Base-by-base conservation (phyloP, 2,113 vertebrate genomes). In the Ariopsis seemanni region DNA sequence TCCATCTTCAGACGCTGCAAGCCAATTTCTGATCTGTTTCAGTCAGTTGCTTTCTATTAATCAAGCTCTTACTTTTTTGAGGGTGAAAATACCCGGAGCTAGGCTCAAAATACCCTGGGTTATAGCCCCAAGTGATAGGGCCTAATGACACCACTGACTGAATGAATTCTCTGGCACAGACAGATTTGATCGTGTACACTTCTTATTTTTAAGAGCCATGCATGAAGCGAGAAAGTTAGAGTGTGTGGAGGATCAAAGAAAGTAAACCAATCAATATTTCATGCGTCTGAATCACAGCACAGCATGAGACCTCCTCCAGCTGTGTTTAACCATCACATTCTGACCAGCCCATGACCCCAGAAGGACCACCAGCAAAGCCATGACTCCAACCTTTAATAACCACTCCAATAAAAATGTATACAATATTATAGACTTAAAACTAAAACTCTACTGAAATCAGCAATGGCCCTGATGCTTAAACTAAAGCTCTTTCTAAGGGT, bases 201-300 rank as follows among this genome's bases (percentile, higher is more conserved):
- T 67, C 25, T 83, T 27, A 17, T 71, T 72, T 84, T 55, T 25
- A 71, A 84, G 83, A 57, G 83, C 30, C n/a, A 69, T 1, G 48
- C 17, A 27, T 58, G 12, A 30, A 58, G 9, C 27, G 27, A 75
- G 30, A 58, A 55, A 42, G 18, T 25, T 34, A 0, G 8, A 22
- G 83, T 57, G 52, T 58, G 84, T 18, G 57, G n/a, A 75, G 52
- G 20, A 53, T 72, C 15, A 74, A 42, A 50, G 72, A 63, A 27
- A 63, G 57, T 42, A 1, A 22, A 86, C 22, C 5, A 18, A 87
- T 93, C 82, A 90, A 93, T 93, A 92, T 90, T 93, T 91, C 60
- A 92, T 86, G 55, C 57, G 67, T 87, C 62, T 65, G 74, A 91
- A 86, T 90, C 88, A 89, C 71, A 53, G 82, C 15, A 75, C 83